phyloP scores from a whole-genome alignment of 2,797 vertebrate species.

The Lindbergichthys nudifrons region DNA sequence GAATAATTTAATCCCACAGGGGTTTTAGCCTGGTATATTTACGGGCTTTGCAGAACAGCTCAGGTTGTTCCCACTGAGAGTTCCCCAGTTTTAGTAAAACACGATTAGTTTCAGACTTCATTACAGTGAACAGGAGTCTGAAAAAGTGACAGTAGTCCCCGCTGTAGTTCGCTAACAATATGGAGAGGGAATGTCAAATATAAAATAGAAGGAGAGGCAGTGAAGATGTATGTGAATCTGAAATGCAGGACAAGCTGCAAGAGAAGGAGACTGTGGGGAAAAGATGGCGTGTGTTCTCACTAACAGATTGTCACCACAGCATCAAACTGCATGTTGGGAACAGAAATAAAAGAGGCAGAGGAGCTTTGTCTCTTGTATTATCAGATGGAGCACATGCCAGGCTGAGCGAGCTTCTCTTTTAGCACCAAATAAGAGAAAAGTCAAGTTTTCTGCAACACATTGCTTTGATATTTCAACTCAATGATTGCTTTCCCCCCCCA shows the following conservation, averaged over 20 bases:
- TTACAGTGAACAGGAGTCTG: slow-evolving; percentile 1
- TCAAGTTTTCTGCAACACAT: background rate
- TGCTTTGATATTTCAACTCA: no score
- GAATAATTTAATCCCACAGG: slow-evolving; percentile 30
- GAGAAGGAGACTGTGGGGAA: slow-evolving; percentile 16
- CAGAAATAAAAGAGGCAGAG: slow-evolving; percentile 3
- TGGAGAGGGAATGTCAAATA: slow-evolving; percentile 29
- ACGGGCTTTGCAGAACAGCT: slow-evolving; percentile 4
- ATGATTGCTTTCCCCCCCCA: background rate
- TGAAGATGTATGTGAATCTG: slow-evolving; percentile 29
- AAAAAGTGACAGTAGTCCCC: slow-evolving; percentile 8
- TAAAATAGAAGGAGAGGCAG: slow-evolving; percentile 21
- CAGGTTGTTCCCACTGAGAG: slow-evolving; percentile 35
- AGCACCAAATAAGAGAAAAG: slow-evolving; percentile 11
- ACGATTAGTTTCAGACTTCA: slow-evolving; percentile 34
- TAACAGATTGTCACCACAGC: slow-evolving; percentile 48
- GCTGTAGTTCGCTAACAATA: slow-evolving; percentile 39
- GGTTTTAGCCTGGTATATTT: slow-evolving; percentile 16
- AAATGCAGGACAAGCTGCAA: slow-evolving; percentile 20
- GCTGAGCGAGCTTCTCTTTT: slow-evolving; percentile 8
- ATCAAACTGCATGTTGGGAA: slow-evolving; percentile 37
- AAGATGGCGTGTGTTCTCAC: slow-evolving; percentile 33
- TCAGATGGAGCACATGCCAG: slow-evolving; percentile 33
- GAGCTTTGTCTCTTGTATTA: slow-evolving; percentile 33
- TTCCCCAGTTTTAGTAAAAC: slow-evolving; percentile 28